Evolutionary conservation across 2,797 vertebrate species (phyloP), one percentile per base, ranked within the genome.

Genomic region (Yasuhikotakia modesta): DNA sequence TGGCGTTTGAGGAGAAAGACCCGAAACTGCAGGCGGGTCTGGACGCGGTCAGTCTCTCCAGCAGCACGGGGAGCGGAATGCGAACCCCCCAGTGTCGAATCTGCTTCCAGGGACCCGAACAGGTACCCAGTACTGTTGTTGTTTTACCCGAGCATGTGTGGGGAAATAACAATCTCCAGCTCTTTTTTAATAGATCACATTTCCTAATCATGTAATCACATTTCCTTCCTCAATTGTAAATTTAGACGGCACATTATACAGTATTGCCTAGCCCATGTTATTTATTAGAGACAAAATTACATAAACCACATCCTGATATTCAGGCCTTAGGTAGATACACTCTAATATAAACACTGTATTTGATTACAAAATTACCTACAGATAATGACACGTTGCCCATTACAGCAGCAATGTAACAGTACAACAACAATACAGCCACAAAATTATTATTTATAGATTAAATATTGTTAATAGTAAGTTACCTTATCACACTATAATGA

Each of bases 101-200:
- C 93, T 97, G 96, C 81, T 97, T 97, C 92, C 96, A 97, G 82
- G 96, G 96, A 86, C 95, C 90, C 0, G 96, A 97, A 88, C 96
- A 97, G 96, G 96, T 96, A 89, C 35, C 35, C 35, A 1, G 6
- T 8, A 39, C 35, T 39, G 35, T 10, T 16, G 5, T 50, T 48
- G 43, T 46, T 35, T 83, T 82, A 76, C 80, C 79, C 69, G 22
- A 24, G 14, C 55, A 48, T 27, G 55, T 4, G 35, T 14, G 55
- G 61, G 80, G 82, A 76, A 5, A 35, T 35, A 39, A 39, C 0
- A 39, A 39, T 1, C 35, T 1, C 35, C 0, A 10, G 35, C 35
- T 39, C 32, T 35, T 3, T 35, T 6, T 39, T 39, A 8, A 39
- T 8, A 8, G 8, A 39, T 39, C 1, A 39, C 10, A 35, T 39